A percentile compares a stretch with the other conserved stretches of the same genome.
Evolutionary conservation across 1,140 invertebrate genomes (phyloP).

Genomic region (Zaprionus kolodkinae): DNA sequence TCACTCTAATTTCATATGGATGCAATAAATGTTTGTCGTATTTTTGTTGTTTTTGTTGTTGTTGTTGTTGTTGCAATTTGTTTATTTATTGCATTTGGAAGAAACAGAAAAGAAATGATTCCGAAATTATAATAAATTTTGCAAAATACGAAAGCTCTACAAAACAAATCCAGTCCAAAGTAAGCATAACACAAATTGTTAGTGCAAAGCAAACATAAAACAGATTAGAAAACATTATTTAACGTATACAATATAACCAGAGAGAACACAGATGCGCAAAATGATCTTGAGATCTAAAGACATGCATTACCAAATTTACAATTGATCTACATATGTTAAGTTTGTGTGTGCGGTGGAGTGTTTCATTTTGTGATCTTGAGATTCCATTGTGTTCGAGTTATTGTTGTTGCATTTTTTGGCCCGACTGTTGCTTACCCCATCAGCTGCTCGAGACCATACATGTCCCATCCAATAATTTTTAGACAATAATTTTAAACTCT

Average conservation of each 20-base stretch:
- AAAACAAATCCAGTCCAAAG: constrained; percentile 29
- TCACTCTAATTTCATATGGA: constrained; percentile 71
- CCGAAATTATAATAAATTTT: constrained; percentile 66
- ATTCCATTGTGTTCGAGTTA: too few relatives aligned
- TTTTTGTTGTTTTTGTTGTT: constrained; percentile 27
- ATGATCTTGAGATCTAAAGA: background rate
- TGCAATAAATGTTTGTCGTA: constrained; percentile 50
- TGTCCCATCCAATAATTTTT: constrained; percentile 32
- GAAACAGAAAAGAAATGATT: constrained; percentile 69
- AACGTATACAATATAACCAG: background rate
- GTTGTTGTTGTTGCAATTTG: constrained; percentile 24
- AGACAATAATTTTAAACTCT: background rate
- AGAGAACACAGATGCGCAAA: background rate
- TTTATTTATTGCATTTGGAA: constrained; percentile 58
- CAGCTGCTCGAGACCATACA: constrained; percentile 26
- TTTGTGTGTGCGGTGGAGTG: background rate
- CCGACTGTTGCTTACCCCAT: constrained; percentile 26
- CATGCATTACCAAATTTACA: background rate
- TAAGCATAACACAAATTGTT: constrained; percentile 36
- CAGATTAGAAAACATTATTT: background rate
- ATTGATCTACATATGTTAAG: background rate
- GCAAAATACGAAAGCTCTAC: constrained; percentile 40
- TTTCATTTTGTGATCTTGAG: background rate
- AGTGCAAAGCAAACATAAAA: constrained; percentile 16
- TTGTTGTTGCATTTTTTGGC: background rate